These are phyloP conservation scores for Odontomachus brunneus DNA, from an alignment of 1,140 invertebrate genomes.

Conservation along the genomic window DNA sequence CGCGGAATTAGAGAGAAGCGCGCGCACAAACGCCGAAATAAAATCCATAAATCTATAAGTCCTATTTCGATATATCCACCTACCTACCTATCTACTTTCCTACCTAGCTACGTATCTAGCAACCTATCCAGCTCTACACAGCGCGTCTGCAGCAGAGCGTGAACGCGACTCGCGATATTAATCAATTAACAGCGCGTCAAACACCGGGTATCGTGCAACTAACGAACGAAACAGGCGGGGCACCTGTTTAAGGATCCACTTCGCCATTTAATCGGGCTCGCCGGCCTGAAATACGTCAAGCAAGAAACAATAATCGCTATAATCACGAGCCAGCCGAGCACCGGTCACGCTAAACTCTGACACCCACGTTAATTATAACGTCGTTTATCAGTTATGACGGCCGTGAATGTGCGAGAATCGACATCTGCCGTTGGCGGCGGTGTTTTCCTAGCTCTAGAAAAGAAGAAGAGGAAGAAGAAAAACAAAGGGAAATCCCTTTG, in stretches of 20 bases:
- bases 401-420: conserved; percentile 61
- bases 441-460: conserved; percentile 35
- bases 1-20: conserved; percentile 17
- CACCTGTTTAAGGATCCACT: conserved; percentile 40
- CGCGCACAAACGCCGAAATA: conserved; percentile 4
- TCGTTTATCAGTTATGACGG: conserved; percentile 62
- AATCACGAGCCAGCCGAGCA: conserved; percentile 25
- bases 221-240: conserved; percentile 26
- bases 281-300: conserved; percentile 43
- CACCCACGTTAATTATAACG: conserved; percentile 47
- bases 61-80: conserved; percentile 10
- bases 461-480: conserved; percentile 7
- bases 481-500: conserved; percentile 37
- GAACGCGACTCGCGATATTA: conserved; percentile 19
- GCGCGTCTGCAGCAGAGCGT: neutral
- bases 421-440: conserved; percentile 36
- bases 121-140: neutral
- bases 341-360: conserved; percentile 3
- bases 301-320: conserved; percentile 53
- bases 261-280: conserved; percentile 11
- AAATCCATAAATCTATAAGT: conserved; percentile 48
- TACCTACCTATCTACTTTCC: no score
- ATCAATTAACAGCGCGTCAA: conserved; percentile 49
- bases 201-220: conserved; percentile 3
- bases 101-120: neutral